phyloP scores from a whole-genome alignment of 2,888 invertebrate genomes.

The Melieria omissa region DNA sequence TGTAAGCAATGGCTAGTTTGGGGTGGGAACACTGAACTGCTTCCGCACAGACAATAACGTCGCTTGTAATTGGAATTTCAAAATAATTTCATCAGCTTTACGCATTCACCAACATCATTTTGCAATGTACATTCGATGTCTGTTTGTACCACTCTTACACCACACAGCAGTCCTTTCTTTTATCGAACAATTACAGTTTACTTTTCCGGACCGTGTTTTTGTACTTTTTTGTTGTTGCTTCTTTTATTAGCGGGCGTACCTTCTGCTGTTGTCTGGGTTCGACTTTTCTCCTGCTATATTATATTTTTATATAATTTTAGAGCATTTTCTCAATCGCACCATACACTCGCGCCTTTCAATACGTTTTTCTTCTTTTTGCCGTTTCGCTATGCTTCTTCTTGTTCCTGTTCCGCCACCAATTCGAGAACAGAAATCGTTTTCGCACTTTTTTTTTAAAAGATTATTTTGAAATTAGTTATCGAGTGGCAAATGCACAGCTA shows the following conservation, averaged over 20 bases:
- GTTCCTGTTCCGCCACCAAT: slow-evolving; percentile 13
- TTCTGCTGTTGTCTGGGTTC: not conserved
- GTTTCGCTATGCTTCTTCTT: slow-evolving; percentile 24
- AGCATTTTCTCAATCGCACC: slow-evolving; percentile 25
- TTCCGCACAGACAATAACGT: slow-evolving; percentile 49
- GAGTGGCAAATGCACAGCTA: not conserved
- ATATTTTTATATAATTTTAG: slow-evolving; percentile 20
- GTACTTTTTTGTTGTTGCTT: not conserved
- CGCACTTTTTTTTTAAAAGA: slow-evolving; percentile 10
- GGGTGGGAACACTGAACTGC: slow-evolving; percentile 41
- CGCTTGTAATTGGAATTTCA: slow-evolving; percentile 43
- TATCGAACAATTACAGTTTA: too few relatives aligned
- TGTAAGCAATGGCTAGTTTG: slow-evolving; percentile 21
- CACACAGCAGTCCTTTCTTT: too few relatives aligned
- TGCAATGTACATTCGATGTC: too few relatives aligned
- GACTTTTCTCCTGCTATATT: slow-evolving; percentile 6
- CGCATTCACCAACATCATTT: not conserved
- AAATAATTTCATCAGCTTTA: slow-evolving; percentile 36
- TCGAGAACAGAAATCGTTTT: slow-evolving; percentile 22
- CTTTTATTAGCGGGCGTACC: slow-evolving; percentile 9
- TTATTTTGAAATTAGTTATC: slow-evolving; percentile 5
- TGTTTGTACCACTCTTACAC: too few relatives aligned
- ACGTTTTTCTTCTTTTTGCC: slow-evolving; percentile 11
- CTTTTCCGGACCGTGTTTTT: too few relatives aligned
- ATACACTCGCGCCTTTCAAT: slow-evolving; percentile 33